Evolutionary conservation across 2,888 invertebrate genomes (phyloP), one percentile per base, ranked within the genome.

Genomic region (Lepidocyrtoides sp.): DNA sequence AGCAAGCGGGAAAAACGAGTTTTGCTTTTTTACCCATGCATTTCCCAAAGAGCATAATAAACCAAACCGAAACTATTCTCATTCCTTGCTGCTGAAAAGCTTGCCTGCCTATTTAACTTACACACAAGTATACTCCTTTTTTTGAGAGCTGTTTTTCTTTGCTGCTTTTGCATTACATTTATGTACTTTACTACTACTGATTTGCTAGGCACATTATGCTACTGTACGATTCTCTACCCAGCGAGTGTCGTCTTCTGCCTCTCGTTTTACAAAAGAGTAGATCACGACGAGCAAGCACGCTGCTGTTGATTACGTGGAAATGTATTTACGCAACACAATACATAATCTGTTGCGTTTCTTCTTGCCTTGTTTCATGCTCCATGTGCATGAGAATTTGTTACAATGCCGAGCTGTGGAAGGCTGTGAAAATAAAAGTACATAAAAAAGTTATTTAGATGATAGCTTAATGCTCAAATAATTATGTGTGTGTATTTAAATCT

Each of bases 1-100:
- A 41, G 79, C 79, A 79, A 79, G 79, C 79, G 79, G 79, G 79
- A 79, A 79, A 79, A 79, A 57, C 57, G 79, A 79, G 79, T 79
- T 54, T 7, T 44, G 14, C 23, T 3, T 10, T 48, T 72, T 63
- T 72, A 14, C 44, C 44, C 72, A 72, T 44, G 72, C 72, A 72
- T 72, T 44, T 72, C 69, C 36, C 17, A 66, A 36, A 32, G 5
- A n/a, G n/a, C n/a, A n/a, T n/a, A n/a, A n/a, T n/a, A n/a, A n/a
- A n/a, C n/a, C n/a, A n/a, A n/a, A n/a, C n/a, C n/a, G n/a, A 23
- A 57, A 57, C 7, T 48, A 14, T 54, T 17, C 14, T 17, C 12
- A 12, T 48, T 12, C 48, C 12, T 14, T 54, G 51, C 51, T 54
- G 51, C 51, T n/a, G n/a, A n/a, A n/a, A n/a, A n/a, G n/a, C n/a